Conservation (phyloP, 1,140 invertebrate genomes). For the Palaemon carinicauda region DNA sequence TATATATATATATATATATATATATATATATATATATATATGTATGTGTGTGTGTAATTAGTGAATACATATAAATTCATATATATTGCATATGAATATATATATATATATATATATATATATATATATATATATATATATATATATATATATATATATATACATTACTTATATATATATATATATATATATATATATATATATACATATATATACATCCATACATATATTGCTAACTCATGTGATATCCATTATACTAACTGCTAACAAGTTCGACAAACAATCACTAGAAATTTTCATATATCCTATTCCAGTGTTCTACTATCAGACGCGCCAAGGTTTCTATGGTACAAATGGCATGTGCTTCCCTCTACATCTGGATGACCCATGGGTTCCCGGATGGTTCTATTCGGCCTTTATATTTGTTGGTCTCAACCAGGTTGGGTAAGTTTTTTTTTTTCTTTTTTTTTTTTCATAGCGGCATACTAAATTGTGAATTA, state of each 20-base stretch:
- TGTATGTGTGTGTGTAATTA: background rate
- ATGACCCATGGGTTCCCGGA: slow-evolving; percentile 74
- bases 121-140: no score
- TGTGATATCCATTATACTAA: background rate
- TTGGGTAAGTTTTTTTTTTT: slow-evolving; percentile 69
- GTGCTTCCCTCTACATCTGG: slow-evolving; percentile 79
- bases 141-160: no score
- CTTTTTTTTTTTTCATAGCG: no score
- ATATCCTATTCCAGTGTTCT: slow-evolving; percentile 66
- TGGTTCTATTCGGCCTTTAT: slow-evolving; percentile 81
- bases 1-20: background rate
- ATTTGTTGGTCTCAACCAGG: slow-evolving; percentile 74
- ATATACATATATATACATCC: no score
- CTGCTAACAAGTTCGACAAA: no score
- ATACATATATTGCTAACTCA: no score
- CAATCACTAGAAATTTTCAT: no score
- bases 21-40: background rate
- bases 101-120: no score
- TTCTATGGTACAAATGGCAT: slow-evolving; percentile 78
- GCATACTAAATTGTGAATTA: no score
- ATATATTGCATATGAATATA: no score
- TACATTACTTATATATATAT: no score
- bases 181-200: no score
- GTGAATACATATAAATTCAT: background rate
- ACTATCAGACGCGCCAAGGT: slow-evolving; percentile 71